Evolutionary conservation across 2,888 invertebrate species (phyloP).

Genomic region (Yponomeuta sedellus): DNA sequence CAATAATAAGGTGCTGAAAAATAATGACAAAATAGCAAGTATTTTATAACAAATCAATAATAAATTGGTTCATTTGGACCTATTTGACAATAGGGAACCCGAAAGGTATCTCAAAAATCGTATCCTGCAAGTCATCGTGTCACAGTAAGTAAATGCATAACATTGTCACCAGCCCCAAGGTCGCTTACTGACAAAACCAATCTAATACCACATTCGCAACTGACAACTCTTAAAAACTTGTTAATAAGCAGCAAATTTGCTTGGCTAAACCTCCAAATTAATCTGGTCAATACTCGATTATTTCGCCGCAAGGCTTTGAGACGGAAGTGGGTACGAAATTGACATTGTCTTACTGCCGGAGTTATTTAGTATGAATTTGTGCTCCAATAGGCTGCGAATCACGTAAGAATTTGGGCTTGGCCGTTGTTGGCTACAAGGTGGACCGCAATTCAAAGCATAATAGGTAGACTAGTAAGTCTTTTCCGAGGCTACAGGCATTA

Average conservation of each 20-base stretch:
- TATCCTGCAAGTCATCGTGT: neutral
- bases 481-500: too few relatives aligned
- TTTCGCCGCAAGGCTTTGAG: conserved; percentile 6
- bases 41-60: too few relatives aligned
- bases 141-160: neutral
- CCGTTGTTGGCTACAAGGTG: neutral
- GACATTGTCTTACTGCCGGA: conserved; percentile 4
- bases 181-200: neutral
- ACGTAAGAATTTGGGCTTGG: neutral
- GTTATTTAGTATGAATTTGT: neutral
- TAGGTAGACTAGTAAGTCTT: too few relatives aligned
- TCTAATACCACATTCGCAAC: neutral
- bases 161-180: neutral
- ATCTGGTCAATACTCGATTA: neutral
- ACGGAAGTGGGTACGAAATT: neutral
- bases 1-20: too few relatives aligned
- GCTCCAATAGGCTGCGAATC: neutral
- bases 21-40: too few relatives aligned
- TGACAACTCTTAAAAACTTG: neutral
- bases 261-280: neutral
- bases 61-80: too few relatives aligned
- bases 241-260: neutral
- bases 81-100: neutral
- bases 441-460: too few relatives aligned
- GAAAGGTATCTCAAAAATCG: neutral